These are phyloP conservation scores for Pteropus alecto DNA, from an alignment of 2,113 vertebrate genomes.

Conservation along the genomic window DNA sequence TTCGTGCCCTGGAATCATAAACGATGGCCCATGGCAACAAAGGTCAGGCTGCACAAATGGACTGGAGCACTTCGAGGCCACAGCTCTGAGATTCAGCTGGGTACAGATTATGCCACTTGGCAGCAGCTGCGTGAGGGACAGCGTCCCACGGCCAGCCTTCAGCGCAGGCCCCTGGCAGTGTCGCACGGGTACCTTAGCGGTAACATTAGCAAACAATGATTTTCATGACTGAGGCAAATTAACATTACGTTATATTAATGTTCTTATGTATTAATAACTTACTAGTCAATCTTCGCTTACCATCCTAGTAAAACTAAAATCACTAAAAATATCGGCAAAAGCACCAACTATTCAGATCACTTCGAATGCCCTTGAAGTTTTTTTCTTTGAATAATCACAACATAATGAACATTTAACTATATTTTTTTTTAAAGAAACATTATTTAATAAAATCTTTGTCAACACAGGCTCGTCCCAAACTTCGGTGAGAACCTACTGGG, in stretches of 20 bases:
- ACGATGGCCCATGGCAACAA: background rate
- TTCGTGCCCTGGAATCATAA: background rate
- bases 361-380: background rate
- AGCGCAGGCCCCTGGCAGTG: background rate
- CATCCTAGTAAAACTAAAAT: background rate
- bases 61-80: background rate
- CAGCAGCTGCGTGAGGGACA: background rate
- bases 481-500: background rate
- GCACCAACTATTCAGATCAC: background rate
- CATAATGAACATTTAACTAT: background rate
- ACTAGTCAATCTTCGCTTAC: background rate
- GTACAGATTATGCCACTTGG: rapidly evolving
- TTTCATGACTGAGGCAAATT: background rate
- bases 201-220: background rate
- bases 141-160: background rate
- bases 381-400: background rate
- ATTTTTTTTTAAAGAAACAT: background rate
- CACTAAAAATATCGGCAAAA: background rate
- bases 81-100: background rate
- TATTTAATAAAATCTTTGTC: background rate
- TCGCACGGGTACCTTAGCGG: rapidly evolving
- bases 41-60: background rate
- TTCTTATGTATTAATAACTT: background rate
- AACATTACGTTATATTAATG: background rate
- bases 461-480: background rate